Percentiles rank a stretch among this genome's conserved stretches.
phyloP scores from a whole-genome alignment of 2,113 vertebrate species.

The Aegithalos caudatus region DNA sequence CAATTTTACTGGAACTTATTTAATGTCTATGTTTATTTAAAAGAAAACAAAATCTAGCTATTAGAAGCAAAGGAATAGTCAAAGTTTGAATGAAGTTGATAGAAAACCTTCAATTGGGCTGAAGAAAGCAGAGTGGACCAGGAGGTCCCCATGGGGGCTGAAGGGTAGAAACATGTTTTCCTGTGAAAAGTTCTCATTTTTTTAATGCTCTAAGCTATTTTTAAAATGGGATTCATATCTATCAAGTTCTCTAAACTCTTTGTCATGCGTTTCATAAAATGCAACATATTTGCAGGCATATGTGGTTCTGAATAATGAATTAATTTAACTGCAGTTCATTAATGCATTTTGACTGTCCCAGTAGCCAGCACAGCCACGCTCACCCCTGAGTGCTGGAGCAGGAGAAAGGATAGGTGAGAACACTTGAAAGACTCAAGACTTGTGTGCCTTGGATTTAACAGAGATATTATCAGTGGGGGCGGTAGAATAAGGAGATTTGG shows the following conservation, averaged over 20 bases:
- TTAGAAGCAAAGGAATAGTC: not conserved
- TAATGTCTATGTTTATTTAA: constrained; percentile 23
- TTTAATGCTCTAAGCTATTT: not conserved
- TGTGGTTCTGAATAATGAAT: not conserved
- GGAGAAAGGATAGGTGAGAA: not conserved
- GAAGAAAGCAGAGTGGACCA: not conserved
- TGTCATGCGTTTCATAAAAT: not conserved
- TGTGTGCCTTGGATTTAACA: not conserved
- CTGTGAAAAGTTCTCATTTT: not conserved
- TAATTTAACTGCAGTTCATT: not conserved
- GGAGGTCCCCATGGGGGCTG: not conserved
- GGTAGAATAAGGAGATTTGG: too few species aligned
- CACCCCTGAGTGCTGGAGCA: not conserved
- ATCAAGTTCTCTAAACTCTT: not conserved
- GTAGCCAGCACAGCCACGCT: not conserved
- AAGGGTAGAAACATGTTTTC: not conserved
- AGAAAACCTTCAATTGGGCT: not conserved
- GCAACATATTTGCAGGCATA: not conserved
- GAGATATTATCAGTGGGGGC: constrained; percentile 24
- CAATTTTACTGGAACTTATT: constrained; percentile 29
- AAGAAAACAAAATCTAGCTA: not conserved
- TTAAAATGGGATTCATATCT: not conserved
- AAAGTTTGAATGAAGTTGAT: not conserved
- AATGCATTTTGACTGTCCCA: not conserved
- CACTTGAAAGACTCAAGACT: not conserved